Conservation (phyloP, 2,113 vertebrate species). For the Choloepus hoffmanni region DNA sequence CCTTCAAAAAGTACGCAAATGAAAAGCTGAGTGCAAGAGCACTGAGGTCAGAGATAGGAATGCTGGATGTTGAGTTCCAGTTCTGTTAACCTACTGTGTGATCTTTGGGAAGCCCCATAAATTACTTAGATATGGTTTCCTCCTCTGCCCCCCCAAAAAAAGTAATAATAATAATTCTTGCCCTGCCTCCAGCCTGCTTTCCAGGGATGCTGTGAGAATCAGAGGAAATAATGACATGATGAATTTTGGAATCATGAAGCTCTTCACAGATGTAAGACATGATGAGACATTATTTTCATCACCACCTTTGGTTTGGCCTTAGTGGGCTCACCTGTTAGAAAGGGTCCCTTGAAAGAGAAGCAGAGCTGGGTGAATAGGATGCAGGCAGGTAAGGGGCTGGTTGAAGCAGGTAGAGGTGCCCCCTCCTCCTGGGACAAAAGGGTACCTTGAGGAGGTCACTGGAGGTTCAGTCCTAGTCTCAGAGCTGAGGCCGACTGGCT, state of each 20-base stretch:
- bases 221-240: background rate
- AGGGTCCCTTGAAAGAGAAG: background rate
- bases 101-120: background rate
- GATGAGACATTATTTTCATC: background rate
- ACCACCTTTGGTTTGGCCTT: background rate
- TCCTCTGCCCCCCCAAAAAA: background rate
- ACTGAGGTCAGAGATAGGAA: background rate
- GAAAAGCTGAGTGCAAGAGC: background rate
- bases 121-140: background rate
- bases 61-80: background rate
- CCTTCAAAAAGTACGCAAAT: too few relatives aligned
- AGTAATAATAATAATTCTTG: background rate
- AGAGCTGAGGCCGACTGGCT: background rate
- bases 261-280: background rate
- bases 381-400: background rate
- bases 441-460: background rate
- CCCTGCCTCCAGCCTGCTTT: background rate
- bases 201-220: background rate
- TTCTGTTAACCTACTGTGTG: background rate
- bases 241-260: background rate
- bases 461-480: background rate
- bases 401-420: background rate
- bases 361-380: background rate
- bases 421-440: background rate
- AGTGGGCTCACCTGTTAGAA: background rate